phyloP scores from a whole-genome alignment of 1,140 invertebrate species.

The Leguminivora glycinivorella region DNA sequence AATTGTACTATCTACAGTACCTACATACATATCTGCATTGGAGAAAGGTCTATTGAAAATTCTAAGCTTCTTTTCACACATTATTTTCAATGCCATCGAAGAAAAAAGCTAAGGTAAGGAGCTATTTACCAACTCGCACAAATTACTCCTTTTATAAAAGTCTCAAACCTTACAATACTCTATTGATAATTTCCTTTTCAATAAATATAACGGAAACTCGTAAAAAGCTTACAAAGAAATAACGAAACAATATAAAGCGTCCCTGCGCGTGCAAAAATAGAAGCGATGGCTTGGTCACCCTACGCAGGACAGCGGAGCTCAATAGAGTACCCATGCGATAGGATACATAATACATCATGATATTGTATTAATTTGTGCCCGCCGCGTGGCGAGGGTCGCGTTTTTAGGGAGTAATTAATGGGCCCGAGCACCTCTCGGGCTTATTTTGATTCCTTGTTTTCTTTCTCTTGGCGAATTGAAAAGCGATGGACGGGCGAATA shows the following conservation, averaged over 20 bases:
- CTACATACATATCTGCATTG: too few relatives aligned
- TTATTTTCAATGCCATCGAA: too few relatives aligned
- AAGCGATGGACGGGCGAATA: slow-evolving; percentile 39
- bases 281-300: slow-evolving; percentile 27
- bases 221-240: not conserved
- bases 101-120: not conserved
- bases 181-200: slow-evolving; percentile 15
- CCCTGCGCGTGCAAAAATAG: not conserved
- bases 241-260: not conserved
- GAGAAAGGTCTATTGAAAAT: not conserved
- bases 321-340: slow-evolving; percentile 24
- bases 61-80: not conserved
- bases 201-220: slow-evolving; percentile 7
- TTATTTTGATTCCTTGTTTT: slow-evolving; percentile 55
- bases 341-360: slow-evolving; percentile 36
- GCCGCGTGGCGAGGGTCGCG: slow-evolving; percentile 2
- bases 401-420: slow-evolving; percentile 55
- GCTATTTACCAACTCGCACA: not conserved
- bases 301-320: slow-evolving; percentile 21
- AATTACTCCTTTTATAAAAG: not conserved
- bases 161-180: not conserved
- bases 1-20: too few relatives aligned
- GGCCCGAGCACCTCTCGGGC: slow-evolving; percentile 44
- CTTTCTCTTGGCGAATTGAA: slow-evolving; percentile 32
- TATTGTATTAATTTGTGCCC: slow-evolving; percentile 35